Evolutionary conservation across 2,888 invertebrate genomes (phyloP), one percentile per base, ranked within the genome.

Genomic region (Stenodera caucasica): DNA sequence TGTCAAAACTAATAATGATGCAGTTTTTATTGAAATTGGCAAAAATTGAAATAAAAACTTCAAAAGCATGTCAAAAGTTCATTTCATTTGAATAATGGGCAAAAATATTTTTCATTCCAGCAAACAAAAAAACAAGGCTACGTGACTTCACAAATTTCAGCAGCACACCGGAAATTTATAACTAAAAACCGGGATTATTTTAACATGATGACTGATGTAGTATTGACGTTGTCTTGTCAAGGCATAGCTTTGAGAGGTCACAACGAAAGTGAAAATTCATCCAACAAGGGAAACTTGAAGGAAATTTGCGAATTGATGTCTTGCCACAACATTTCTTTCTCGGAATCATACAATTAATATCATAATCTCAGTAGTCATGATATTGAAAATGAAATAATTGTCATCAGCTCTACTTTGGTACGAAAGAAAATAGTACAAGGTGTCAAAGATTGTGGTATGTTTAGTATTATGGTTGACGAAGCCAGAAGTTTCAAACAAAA

Each of bases 271-370:
- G 57, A 61, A 52, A 33, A 45, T 18, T 70, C 68, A 35, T 35
- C 37, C 40, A 72, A 72, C 55, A 61, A 61, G 26, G 70, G 67
- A n/a, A 65, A 70, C 30, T 71, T 70, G 63, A 58, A 57, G 49
- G 72, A 70, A 51, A 55, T 72, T 53, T 55, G 72, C 40, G 57
- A 72, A 55, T 70, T 74, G 54, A 37, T 66, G 14, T 59, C 66
- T 49, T 58, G 63, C 26, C 51, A 69, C 15, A 67, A 72, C 64
- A 33, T 21, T 3, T 40, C 51, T 51, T 62, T 73, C 29, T 58
- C 35, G 8, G 55, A 61, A 26, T 55, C 33, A 11, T 33, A 33
- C 5, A 11, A 33, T 33, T n/a, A 33, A 5, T 33, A n/a, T 33
- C n/a, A n/a, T 33, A 33, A 33, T 33, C 33, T 33, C 2, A 33